Conservation (phyloP, 2,797 vertebrate genomes). For the Gallinago nigripennis region DNA sequence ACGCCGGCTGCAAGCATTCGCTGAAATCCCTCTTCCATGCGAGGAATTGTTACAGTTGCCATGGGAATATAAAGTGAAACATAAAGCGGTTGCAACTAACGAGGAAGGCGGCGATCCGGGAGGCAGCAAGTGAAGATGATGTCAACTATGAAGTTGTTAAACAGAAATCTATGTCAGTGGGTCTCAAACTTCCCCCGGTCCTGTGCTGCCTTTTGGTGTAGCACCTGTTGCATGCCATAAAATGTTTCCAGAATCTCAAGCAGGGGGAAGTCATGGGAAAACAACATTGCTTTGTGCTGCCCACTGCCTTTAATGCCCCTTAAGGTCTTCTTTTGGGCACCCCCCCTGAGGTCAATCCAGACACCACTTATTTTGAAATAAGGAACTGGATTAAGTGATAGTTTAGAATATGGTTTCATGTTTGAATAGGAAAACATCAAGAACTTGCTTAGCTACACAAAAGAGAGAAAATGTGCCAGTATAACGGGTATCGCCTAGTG, state of each 20-base stretch:
- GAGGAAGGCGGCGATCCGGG: background rate
- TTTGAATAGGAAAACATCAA: background rate
- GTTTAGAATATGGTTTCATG: background rate
- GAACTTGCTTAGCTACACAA: background rate
- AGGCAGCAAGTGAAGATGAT: background rate
- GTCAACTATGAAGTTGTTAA: background rate
- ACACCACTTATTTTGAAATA: background rate
- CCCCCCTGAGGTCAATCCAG: background rate
- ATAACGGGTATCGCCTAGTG: background rate
- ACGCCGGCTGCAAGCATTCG: background rate
- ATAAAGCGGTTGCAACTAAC: background rate
- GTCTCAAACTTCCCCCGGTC: background rate
- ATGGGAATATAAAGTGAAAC: conserved; percentile 30
- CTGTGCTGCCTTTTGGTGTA: background rate
- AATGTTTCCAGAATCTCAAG: background rate
- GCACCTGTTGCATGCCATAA: background rate
- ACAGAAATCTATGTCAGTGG: background rate
- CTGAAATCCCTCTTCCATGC: background rate
- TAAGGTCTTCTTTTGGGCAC: background rate
- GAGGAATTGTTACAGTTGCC: background rate
- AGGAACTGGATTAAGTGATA: background rate
- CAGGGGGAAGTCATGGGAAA: background rate
- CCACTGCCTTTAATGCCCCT: background rate
- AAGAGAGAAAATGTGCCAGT: background rate
- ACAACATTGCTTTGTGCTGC: background rate